Evolutionary conservation across 2,113 vertebrate genomes (phyloP).

Genomic region (Myotis yumanensis): DNA sequence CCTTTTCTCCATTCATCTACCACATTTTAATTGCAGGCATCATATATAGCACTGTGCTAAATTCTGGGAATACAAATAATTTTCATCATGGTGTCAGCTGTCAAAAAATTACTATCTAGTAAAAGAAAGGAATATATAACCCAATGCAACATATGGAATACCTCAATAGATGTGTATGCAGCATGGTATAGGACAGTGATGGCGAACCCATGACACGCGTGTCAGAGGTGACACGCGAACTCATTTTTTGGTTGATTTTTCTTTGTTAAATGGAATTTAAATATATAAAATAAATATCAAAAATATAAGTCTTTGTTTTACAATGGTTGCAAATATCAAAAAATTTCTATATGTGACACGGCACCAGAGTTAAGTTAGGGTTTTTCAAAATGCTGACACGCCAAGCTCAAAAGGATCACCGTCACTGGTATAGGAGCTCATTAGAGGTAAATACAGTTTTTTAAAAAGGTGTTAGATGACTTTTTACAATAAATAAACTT

Average conservation of each 20-base stretch:
- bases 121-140: not conserved
- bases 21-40: not conserved
- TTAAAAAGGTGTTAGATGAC: not conserved
- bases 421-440: not conserved
- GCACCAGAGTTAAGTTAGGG: too few species aligned
- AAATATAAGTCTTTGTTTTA: too few species aligned
- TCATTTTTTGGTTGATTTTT: too few species aligned
- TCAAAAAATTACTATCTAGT: not conserved
- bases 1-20: not conserved
- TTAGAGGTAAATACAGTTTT: not conserved
- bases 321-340: too few species aligned
- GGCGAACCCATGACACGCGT: too few species aligned
- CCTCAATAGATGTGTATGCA: not conserved
- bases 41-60: not conserved
- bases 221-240: too few species aligned
- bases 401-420: too few species aligned
- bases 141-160: not conserved
- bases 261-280: too few species aligned
- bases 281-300: too few species aligned
- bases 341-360: too few species aligned
- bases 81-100: not conserved
- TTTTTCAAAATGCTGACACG: too few species aligned
- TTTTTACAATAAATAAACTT: not conserved
- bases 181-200: too few species aligned
- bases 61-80: constrained; percentile 12